These are phyloP conservation scores for Pachypeltis micranthus DNA, from an alignment of 1,140 invertebrate genomes.

Conservation along the genomic window DNA sequence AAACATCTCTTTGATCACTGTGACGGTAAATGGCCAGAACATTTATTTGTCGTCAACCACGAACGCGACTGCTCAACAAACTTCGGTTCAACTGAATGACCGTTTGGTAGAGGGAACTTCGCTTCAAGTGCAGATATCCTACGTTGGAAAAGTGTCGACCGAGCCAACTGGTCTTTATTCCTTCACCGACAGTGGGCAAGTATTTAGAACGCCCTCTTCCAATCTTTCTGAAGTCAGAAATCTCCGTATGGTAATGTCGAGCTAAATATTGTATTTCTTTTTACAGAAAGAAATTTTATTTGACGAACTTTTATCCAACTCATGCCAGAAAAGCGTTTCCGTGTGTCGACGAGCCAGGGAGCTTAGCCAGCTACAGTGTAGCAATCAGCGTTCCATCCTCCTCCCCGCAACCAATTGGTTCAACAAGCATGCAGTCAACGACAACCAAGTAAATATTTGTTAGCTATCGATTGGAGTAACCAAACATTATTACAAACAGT, in stretches of 20 bases:
- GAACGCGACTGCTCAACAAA: not conserved
- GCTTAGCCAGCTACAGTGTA: no score
- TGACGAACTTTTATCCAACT: slow-evolving; percentile 8
- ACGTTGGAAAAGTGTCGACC: not conserved
- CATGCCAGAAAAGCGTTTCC: not conserved
- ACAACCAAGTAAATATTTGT: no score
- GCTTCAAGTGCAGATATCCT: not conserved
- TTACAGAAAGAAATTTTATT: no score
- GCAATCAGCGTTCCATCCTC: no score
- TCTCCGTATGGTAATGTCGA: no score
- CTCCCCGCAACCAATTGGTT: no score
- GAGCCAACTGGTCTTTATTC: not conserved
- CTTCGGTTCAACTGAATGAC: not conserved
- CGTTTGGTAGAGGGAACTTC: not conserved
- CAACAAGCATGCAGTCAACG: no score
- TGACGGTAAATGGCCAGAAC: not conserved
- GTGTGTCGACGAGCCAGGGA: not conserved
- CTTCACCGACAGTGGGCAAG: not conserved
- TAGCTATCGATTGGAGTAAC: no score
- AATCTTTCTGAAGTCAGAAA: no score
- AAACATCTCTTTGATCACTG: not conserved
- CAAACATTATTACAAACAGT: no score
- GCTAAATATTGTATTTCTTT: no score
- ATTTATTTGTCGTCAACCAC: not conserved
- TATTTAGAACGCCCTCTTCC: no score